These are phyloP conservation scores for Cephalopterus ornatus DNA, from an alignment of 2,113 vertebrate genomes.

Conservation along the genomic window DNA sequence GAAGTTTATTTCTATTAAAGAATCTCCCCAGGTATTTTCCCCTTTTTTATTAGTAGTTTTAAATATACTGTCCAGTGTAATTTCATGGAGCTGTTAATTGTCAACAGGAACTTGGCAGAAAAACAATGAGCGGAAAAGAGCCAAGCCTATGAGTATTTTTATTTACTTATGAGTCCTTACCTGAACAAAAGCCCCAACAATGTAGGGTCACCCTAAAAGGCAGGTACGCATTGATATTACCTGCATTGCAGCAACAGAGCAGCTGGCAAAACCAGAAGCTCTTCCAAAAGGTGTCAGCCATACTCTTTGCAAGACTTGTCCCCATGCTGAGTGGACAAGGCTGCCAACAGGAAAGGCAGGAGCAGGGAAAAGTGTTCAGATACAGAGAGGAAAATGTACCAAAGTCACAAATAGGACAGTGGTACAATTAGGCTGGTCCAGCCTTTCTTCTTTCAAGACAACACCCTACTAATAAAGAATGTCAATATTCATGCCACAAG, in stretches of 20 bases:
- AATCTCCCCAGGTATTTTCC: neutral
- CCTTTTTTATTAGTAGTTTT: neutral
- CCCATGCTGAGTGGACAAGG: neutral
- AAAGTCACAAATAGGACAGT: neutral
- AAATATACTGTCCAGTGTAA: neutral
- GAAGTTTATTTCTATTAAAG: neutral
- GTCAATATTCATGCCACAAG: neutral
- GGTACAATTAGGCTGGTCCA: neutral
- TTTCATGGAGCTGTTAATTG: neutral
- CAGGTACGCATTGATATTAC: neutral
- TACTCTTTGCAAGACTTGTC: neutral
- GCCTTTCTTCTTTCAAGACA: neutral
- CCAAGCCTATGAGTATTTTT: neutral
- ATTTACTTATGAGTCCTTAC: neutral
- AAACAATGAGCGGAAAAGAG: neutral
- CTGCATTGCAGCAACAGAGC: neutral
- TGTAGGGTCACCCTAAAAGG: neutral
- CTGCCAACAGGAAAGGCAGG: neutral
- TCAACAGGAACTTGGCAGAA: neutral
- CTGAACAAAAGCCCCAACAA: neutral
- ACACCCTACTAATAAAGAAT: neutral
- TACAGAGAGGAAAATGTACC: rapidly evolving
- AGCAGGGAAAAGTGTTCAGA: neutral
- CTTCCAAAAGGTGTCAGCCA: neutral
- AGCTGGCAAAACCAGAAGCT: neutral